phyloP scores from a whole-genome alignment of 2,113 vertebrate genomes.

The Zapornia atra region DNA sequence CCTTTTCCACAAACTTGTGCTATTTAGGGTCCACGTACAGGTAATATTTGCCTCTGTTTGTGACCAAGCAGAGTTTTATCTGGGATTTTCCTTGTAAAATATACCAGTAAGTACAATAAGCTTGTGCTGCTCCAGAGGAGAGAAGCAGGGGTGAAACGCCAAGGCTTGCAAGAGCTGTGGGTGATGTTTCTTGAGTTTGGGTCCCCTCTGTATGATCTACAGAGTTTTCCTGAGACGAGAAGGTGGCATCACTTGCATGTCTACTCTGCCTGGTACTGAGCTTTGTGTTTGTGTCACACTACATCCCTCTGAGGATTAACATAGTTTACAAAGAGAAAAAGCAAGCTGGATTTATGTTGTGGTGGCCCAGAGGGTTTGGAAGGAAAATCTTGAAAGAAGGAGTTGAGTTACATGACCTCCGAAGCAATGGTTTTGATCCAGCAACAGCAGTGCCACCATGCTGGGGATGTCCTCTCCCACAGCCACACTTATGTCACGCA shows the following conservation, averaged over 20 bases:
- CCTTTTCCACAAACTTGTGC: not conserved
- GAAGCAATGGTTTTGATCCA: not conserved
- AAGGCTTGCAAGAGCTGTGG: not conserved
- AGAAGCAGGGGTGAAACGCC: not conserved
- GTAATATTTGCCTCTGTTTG: not conserved
- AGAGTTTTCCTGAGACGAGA: not conserved
- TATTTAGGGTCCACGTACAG: not conserved
- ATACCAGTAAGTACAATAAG: not conserved
- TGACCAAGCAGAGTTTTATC: not conserved
- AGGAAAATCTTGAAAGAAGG: not conserved
- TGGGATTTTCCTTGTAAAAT: not conserved
- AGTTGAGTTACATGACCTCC: not conserved
- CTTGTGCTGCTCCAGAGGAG: not conserved
- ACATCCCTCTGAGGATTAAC: not conserved
- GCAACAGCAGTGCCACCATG: not conserved
- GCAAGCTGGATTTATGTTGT: not conserved
- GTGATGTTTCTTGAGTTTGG: not conserved
- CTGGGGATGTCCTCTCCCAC: not conserved
- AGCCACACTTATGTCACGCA: rapidly evolving
- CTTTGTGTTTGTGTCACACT: not conserved
- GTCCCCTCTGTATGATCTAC: not conserved
- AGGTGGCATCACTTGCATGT: not conserved
- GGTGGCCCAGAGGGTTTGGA: not conserved
- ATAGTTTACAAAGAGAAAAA: not conserved
- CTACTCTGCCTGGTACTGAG: not conserved